Conservation (phyloP, 2,113 vertebrate species). For the Corynorhinus townsendii region DNA sequence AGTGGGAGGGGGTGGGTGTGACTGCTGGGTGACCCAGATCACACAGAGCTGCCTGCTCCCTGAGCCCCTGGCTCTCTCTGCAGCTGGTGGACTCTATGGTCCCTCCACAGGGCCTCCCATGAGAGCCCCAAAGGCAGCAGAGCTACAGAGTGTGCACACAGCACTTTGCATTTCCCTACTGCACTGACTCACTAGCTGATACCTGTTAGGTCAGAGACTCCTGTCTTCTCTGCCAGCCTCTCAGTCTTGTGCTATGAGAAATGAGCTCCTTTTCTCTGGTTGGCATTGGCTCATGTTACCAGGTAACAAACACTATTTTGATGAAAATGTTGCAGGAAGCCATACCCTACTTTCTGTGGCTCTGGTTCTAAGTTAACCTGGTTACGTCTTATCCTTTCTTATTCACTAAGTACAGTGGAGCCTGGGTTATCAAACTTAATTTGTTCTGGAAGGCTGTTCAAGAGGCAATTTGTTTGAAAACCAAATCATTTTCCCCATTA, state of each 20-base stretch:
- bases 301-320: neutral
- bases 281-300: rapidly evolving
- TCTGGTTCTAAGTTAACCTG: neutral
- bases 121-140: neutral
- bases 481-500: too few species aligned
- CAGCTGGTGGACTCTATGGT: neutral
- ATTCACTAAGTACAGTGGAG: neutral
- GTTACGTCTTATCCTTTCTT: neutral
- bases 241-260: neutral
- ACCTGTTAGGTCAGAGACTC: neutral
- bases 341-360: rapidly evolving
- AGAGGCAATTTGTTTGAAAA: too few species aligned
- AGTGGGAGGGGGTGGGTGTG: too few species aligned
- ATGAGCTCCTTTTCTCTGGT: neutral
- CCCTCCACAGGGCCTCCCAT: rapidly evolving
- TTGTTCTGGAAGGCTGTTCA: too few species aligned
- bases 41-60: neutral
- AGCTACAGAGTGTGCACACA: neutral
- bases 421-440: too few species aligned
- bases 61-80: neutral
- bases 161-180: neutral
- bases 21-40: neutral
- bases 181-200: neutral
- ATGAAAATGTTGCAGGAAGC: neutral
- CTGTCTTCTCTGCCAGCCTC: neutral